Base-by-base conservation (phyloP, 1,140 invertebrate genomes). In the Bombus sylvicola region DNA sequence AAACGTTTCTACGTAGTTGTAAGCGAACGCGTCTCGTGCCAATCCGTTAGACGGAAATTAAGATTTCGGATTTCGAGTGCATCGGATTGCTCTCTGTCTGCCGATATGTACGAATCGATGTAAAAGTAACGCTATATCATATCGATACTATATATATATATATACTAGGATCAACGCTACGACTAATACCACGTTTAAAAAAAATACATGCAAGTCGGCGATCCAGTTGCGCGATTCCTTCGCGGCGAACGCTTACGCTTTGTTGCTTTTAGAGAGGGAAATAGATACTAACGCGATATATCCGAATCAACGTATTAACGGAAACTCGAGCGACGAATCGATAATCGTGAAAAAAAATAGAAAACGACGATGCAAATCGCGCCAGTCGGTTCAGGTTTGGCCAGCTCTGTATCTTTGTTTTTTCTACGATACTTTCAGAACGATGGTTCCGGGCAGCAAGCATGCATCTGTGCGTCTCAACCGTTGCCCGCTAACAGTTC, bases 391-490 rank as follows among this genome's bases (percentile, higher is more conserved):
- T 18, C n/a, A 66, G 31, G 59, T 6, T 18, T 18, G 37, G 41
- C 57, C 75, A 47, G 85, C 76, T 87, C 72, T 89, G 78, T 89
- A 89, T 77, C 82, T 82, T 85, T 89, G 89, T 90, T 90, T 86
- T 68, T 88, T 90, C 86, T 90, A 81, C 89, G 86, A 88, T 91
- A 91, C 62, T 94, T 95, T 94, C 94, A 95, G 94, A 95, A 88
- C 87, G 93, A 94, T 81, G 92, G 91, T 85, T 91, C 94, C 86
- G 89, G 90, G 90, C 90, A 88, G 90, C 92, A 93, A 89, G 81
- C 91, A 87, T 95, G 93, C 91, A 88, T 90, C 91, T 94, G 94
- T 87, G 90, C 92, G 89, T 91, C 93, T 82, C 93, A 92, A 89
- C 91, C 92, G 87, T 91, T 92, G 87, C 87, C 84, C 88, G 87